Evolutionary conservation across 2,888 invertebrate species (phyloP), one percentile per base, ranked within the genome.

Genomic region (Polyommatus iphigenia): DNA sequence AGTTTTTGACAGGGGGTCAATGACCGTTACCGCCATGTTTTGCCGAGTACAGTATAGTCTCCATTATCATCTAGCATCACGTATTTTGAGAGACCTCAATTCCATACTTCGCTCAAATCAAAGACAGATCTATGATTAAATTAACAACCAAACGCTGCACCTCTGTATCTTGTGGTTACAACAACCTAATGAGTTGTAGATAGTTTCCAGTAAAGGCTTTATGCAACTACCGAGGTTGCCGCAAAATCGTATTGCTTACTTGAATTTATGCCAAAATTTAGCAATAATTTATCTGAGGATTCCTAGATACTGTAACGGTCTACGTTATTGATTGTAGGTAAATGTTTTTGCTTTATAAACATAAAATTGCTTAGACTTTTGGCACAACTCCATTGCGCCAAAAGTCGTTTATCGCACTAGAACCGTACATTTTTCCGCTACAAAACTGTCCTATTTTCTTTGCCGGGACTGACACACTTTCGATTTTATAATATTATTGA

Each of bases 181-280:
- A 46, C 20, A 29, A 75, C n/a, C 50, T 24, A 75, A 75, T 24
- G 46, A 75, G 75, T 73, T 73, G 73, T 5, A 32, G 29, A 54
- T 54, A 75, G 75, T 75, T 75, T 50, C 54, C 15, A 50, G 72
- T 46, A 72, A 54, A 54, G 46, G 75, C 50, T 75, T 67, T 75
- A 75, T 75, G 75, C 54, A 75, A 75, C 75, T 75, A 75, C 29
- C 29, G 24, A 50, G 54, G 67, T 67, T 67, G 29, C 67, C 67
- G 67, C 62, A 62, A 29, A 67, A 67, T 29, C 29, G 32, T 32
- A 29, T 67, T 32, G 67, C 29, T 67, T 67, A 32, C 29, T 67
- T 18, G 67, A 67, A 67, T 67, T 67, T 67, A 67, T 32, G 67
- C 67, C 67, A 24, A 62, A 62, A 62, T 62, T 13, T 13, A 62